Evolutionary conservation across 2,888 invertebrate genomes (phyloP).

Genomic region (Hydraecia micacea): DNA sequence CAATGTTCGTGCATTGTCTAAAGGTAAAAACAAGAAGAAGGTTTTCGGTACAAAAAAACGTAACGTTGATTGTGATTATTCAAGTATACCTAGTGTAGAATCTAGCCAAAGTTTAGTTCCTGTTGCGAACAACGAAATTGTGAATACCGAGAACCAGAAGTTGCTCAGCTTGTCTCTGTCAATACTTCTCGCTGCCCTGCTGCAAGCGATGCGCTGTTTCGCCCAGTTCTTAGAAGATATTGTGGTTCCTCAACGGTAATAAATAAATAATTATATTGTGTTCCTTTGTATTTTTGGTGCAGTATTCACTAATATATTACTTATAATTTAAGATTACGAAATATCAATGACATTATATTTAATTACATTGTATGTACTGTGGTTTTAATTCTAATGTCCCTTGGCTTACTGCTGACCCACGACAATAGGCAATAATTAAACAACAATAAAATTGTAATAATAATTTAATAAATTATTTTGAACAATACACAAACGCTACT

Average conservation of each 20-base stretch:
- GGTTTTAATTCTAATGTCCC: conserved; percentile 71
- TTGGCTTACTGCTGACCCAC: neutral
- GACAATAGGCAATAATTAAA: conserved; percentile 52
- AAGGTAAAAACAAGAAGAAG: conserved; percentile 69
- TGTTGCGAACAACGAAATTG: conserved; percentile 85
- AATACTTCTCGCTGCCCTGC: conserved; percentile 90
- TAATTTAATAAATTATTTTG: conserved; percentile 89
- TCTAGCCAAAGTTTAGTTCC: conserved; percentile 85
- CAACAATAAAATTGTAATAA: conserved; percentile 70
- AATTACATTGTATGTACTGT: conserved; percentile 77
- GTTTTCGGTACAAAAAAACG: conserved; percentile 78
- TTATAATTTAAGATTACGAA: conserved; percentile 68
- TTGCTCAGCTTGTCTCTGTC: conserved; percentile 91
- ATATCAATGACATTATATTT: conserved; percentile 82
- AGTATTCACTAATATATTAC: conserved; percentile 81
- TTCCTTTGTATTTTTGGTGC: conserved; percentile 84
- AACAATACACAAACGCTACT: conserved; percentile 87
- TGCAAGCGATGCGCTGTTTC: conserved; percentile 91
- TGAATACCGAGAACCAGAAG: conserved; percentile 85
- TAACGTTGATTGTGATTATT: conserved; percentile 81
- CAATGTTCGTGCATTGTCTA: conserved; percentile 73
- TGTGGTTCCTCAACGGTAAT: conserved; percentile 87
- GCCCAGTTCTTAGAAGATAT: conserved; percentile 91
- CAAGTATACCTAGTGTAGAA: conserved; percentile 80
- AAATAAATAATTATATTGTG: conserved; percentile 74